Base-by-base conservation (phyloP, 2,888 invertebrate genomes). In the Osmoderma eremita region DNA sequence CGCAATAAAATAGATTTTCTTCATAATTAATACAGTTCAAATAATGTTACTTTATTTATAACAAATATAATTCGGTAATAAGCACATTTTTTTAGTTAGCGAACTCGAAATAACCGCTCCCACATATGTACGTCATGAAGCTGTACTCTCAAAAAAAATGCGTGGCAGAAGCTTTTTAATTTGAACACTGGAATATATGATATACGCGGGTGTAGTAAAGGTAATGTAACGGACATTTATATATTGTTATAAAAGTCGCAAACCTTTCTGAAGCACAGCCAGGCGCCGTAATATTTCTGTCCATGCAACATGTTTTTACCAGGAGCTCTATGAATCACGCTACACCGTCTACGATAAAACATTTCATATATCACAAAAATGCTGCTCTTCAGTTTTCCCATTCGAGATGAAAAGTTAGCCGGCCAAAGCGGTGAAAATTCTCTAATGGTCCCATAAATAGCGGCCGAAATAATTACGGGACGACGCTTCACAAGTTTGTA, bases 231-330 rank as follows among this genome's bases (percentile, higher is more conserved):
- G 61, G 70, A 74, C 77, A 76, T 78, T 76, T 78, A 77, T 78
- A 78, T 78, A 78, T 78, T 79, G 76, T 78, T 78, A 78, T 78
- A 78, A 78, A 78, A 78, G 79, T 79, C 78, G 76, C 78, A 78
- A 79, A 78, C 78, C 77, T 78, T 78, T 78, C 78, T 73, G 69
- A 72, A 75, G 71, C 78, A 78, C 77, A 71, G 64, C 69, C 65
- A 72, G 71, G 71, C 74, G 70, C 71, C 65, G 73, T 76, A 79
- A 80, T 81, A 81, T 79, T 80, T 81, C 81, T 80, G 80, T 79
- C 80, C 75, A 75, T 74, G 80, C 80, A 81, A 80, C 79, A 80
- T 81, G 80, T 81, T 81, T 81, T 79, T 80, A 78, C 76, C 71
- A 74, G 76, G 75, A 75, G 77, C 77, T 78, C 76, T 75, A 80